Evolutionary conservation across 2,113 vertebrate genomes (phyloP).

Genomic region (Morone saxatilis): DNA sequence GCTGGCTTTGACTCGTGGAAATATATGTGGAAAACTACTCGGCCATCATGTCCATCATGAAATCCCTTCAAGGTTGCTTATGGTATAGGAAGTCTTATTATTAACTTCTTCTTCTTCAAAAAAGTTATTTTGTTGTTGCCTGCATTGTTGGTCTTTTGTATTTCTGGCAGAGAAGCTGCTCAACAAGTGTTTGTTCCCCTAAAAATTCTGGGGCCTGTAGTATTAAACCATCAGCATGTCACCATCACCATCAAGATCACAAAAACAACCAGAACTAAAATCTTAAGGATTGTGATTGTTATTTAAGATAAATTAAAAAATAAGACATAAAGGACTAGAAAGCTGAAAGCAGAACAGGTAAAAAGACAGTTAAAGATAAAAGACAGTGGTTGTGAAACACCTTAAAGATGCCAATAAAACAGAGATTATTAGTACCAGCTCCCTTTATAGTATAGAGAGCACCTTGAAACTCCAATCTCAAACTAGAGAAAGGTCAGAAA

Average conservation of each 20-base stretch:
- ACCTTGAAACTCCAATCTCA: neutral
- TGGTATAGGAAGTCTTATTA: neutral
- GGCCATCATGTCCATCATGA: neutral
- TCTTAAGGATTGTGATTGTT: neutral
- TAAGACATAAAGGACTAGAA: neutral
- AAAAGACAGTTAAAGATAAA: neutral
- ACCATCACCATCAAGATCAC: neutral
- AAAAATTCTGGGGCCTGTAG: neutral
- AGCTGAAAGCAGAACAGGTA: too few relatives aligned
- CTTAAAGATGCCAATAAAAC: neutral
- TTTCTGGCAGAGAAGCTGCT: too few relatives aligned
- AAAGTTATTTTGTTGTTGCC: too few relatives aligned
- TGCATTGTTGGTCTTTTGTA: too few relatives aligned
- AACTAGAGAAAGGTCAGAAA: constrained; percentile 1
- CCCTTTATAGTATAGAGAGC: neutral
- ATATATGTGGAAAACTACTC: neutral
- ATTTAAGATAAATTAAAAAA: neutral
- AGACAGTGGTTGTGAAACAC: neutral
- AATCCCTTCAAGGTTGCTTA: neutral
- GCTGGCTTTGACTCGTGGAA: neutral
- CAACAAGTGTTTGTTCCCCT: neutral
- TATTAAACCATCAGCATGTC: neutral
- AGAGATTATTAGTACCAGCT: neutral
- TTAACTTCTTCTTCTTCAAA: neutral
- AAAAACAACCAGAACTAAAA: neutral